Evolutionary conservation across 2,113 vertebrate species (phyloP).

Genomic region (Carassius carassius): DNA sequence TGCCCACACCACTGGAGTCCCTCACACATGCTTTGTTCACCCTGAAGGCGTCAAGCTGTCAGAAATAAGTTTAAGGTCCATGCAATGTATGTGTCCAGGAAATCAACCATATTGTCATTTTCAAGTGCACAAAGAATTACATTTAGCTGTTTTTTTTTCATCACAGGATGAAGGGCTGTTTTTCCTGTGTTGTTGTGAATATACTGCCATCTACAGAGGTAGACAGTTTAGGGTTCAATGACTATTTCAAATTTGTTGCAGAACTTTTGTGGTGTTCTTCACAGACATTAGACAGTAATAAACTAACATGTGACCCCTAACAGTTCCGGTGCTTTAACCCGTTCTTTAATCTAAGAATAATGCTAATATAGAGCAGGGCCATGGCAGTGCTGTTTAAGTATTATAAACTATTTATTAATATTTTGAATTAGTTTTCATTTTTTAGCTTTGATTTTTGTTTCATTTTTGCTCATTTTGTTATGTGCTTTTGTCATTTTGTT

Average conservation of each 20-base stretch:
- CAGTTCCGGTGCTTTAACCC: neutral
- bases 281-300: neutral
- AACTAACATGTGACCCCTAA: neutral
- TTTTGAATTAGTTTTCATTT: neutral
- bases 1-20: neutral
- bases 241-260: neutral
- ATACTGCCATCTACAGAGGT: conserved; percentile 12
- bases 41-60: conserved; percentile 37
- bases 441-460: neutral
- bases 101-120: conserved; percentile 13
- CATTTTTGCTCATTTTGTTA: neutral
- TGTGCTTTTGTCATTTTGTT: neutral
- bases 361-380: neutral
- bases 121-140: neutral
- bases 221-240: neutral
- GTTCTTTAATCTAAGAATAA: too few relatives aligned
- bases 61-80: neutral
- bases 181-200: neutral
- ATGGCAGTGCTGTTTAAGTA: neutral
- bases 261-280: neutral
- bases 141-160: neutral
- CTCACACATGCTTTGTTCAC: neutral
- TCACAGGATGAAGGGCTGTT: neutral
- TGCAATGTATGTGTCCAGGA: conserved; percentile 11
- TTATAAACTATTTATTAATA: neutral